A percentile compares a stretch with the other conserved stretches of the same genome.
Conservation (phyloP, 2,888 invertebrate species). For the Acleris cristana region DNA sequence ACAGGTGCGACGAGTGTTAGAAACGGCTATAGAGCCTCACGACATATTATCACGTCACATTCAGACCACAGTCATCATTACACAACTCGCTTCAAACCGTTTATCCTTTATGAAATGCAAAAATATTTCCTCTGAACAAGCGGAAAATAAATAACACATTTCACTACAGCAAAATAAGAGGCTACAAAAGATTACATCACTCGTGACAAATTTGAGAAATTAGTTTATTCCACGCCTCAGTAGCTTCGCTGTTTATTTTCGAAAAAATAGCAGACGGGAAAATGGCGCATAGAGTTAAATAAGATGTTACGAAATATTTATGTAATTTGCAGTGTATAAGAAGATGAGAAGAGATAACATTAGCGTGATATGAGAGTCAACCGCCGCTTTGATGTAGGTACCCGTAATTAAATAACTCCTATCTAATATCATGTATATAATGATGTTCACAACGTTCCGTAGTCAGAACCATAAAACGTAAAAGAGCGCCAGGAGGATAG, state of each 20-base stretch:
- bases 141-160: slow-evolving; percentile 18
- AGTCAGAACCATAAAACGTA: too few relatives aligned
- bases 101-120: slow-evolving; percentile 2
- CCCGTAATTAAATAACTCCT: too few relatives aligned
- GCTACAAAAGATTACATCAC: slow-evolving; percentile 33
- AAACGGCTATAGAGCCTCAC: too few relatives aligned
- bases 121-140: slow-evolving; percentile 7
- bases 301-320: too few relatives aligned
- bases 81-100: background rate
- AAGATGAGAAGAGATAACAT: too few relatives aligned
- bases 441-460: too few relatives aligned
- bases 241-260: slow-evolving; percentile 16
- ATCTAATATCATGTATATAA: too few relatives aligned
- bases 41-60: background rate
- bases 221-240: slow-evolving; percentile 28
- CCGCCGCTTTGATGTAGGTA: too few relatives aligned
- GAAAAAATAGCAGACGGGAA: background rate
- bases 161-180: slow-evolving; percentile 20
- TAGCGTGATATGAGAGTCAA: too few relatives aligned
- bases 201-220: slow-evolving; percentile 36
- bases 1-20: background rate
- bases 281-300: background rate
- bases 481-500: too few relatives aligned
- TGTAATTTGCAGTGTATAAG: too few relatives aligned
- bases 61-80: background rate